Evolutionary conservation across 2,113 vertebrate species (phyloP).

Genomic region (Melanostigma gelatinosum): DNA sequence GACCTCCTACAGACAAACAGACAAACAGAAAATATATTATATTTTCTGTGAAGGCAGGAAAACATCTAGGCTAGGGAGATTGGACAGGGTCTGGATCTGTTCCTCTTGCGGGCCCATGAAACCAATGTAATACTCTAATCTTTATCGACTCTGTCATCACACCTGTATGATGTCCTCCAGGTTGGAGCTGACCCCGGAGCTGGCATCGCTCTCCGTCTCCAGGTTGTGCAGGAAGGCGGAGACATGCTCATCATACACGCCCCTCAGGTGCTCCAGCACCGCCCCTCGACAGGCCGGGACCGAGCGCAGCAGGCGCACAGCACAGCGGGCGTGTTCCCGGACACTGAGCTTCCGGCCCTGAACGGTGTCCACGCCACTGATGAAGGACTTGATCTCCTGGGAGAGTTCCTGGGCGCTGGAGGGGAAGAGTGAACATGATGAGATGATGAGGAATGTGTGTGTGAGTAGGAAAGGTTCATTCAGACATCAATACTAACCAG

Average conservation of each 20-base stretch:
- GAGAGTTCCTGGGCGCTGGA: conserved; percentile 89
- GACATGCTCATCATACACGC: conserved; percentile 93
- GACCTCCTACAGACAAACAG: conserved; percentile 79
- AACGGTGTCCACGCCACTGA: conserved; percentile 87
- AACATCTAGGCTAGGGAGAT: neutral
- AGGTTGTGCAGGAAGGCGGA: conserved; percentile 86
- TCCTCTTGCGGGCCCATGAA: neutral
- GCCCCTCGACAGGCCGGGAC: conserved; percentile 91
- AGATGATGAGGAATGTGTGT: neutral
- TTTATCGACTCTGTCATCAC: neutral
- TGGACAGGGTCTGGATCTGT: neutral
- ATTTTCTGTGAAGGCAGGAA: neutral
- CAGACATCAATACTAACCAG: neutral
- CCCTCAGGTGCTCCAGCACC: conserved; percentile 90
- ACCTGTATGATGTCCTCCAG: conserved; percentile 90
- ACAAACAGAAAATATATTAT: neutral
- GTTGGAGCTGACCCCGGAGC: conserved; percentile 75
- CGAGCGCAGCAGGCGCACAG: conserved; percentile 89
- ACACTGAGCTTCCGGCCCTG: conserved; percentile 90
- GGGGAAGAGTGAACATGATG: neutral
- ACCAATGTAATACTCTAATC: neutral
- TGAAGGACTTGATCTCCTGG: conserved; percentile 93
- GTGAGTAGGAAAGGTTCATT: neutral
- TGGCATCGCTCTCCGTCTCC: conserved; percentile 76
- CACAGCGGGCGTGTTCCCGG: conserved; percentile 91